phyloP scores from a whole-genome alignment of 2,797 vertebrate species.

The Danio albolineatus region DNA sequence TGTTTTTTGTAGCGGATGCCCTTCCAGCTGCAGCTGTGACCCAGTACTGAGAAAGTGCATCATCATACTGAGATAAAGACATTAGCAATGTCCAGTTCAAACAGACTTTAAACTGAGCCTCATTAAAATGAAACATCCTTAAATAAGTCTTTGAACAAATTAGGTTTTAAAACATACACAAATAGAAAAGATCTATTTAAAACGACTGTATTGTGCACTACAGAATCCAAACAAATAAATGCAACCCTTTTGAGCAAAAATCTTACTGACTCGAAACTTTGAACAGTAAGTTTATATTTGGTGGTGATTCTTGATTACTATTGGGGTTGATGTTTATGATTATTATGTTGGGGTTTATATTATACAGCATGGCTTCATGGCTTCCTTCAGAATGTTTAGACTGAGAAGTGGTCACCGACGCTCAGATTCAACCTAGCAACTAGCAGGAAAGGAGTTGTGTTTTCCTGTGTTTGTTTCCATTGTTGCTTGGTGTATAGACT shows the following conservation, averaged over 20 bases:
- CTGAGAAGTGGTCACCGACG: constrained; percentile 42
- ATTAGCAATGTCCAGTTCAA: too few relatives aligned
- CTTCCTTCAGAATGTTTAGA: constrained; percentile 43
- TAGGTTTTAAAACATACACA: background rate
- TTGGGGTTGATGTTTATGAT: background rate
- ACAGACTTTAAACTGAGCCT: too few relatives aligned
- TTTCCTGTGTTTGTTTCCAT: constrained; percentile 62
- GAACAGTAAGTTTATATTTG: background rate
- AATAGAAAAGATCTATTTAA: background rate
- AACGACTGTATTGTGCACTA: background rate
- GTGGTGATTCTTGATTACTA: background rate
- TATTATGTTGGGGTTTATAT: background rate
- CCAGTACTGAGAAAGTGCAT: too few relatives aligned
- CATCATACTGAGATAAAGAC: too few relatives aligned
- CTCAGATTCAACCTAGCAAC: constrained; percentile 40
- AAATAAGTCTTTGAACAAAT: background rate
- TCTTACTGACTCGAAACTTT: background rate
- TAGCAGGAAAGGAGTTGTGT: constrained; percentile 57
- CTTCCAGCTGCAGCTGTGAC: too few relatives aligned
- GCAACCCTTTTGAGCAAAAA: background rate
- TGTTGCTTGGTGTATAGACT: constrained; percentile 55
- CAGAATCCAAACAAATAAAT: background rate
- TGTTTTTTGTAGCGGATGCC: too few relatives aligned
- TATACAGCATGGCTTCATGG: background rate
- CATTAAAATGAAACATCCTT: too few relatives aligned